phyloP scores from a whole-genome alignment of 2,113 vertebrate species.

The Hemicordylus capensis region DNA sequence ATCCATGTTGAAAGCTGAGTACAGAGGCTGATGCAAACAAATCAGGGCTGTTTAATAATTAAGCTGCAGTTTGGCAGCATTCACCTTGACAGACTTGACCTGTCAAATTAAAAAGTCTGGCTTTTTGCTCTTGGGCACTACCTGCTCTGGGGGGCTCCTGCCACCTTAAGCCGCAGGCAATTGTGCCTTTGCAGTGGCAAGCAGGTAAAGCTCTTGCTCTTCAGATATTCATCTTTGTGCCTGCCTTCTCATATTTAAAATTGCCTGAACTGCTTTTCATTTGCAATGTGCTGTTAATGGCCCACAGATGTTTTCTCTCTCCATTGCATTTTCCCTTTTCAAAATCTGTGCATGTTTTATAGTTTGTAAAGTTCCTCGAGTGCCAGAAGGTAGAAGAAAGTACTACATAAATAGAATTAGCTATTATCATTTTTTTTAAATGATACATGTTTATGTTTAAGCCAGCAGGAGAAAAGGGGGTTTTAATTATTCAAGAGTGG shows the following conservation, averaged over 20 bases:
- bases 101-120: conserved; percentile 49
- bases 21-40: conserved; percentile 64
- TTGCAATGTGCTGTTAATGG: not conserved
- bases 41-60: conserved; percentile 68
- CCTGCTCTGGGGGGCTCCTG: conserved; percentile 7
- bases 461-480: not conserved
- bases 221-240: not conserved
- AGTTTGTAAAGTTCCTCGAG: not conserved
- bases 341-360: not conserved
- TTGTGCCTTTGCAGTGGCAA: not conserved
- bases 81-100: conserved; percentile 66
- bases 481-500: not conserved
- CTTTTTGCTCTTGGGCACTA: not conserved
- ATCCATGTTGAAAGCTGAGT: conserved; percentile 42
- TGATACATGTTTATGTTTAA: not conserved
- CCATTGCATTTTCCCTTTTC: not conserved
- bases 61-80: conserved; percentile 56
- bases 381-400: not conserved
- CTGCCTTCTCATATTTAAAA: not conserved
- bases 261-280: not conserved
- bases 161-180: not conserved
- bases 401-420: not conserved
- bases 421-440: not conserved
- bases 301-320: not conserved
- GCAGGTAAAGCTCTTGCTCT: not conserved